A percentile compares a stretch with the other conserved stretches of the same genome.
Conservation (phyloP, 2,888 invertebrate genomes). For the Thecocarcelia acutangulata region DNA sequence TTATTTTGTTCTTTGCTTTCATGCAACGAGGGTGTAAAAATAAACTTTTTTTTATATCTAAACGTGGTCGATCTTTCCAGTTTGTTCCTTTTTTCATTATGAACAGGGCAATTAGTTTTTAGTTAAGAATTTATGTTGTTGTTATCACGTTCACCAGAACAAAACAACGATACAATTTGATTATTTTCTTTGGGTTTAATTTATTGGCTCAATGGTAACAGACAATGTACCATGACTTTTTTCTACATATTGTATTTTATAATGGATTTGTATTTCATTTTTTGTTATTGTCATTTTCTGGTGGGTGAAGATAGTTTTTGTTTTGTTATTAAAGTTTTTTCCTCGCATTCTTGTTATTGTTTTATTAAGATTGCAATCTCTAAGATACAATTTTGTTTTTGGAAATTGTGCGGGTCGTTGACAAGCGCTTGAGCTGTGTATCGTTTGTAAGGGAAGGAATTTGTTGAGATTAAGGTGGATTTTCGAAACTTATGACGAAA, state of each 20-base stretch:
- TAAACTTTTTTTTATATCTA: conserved; percentile 17
- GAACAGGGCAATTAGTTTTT: conserved; percentile 33
- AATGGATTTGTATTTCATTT: conserved; percentile 7
- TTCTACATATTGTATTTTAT: background rate
- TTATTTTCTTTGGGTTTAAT: conserved; percentile 57
- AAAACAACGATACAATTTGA: conserved; percentile 17
- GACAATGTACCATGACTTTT: conserved; percentile 60
- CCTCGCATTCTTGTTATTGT: background rate
- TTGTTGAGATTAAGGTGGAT: background rate
- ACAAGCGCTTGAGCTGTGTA: background rate
- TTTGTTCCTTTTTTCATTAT: background rate
- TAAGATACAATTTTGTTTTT: background rate
- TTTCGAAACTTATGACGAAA: background rate
- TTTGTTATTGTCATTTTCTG: conserved; percentile 21
- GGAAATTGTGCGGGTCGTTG: conserved; percentile 26
- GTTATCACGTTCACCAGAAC: conserved; percentile 27
- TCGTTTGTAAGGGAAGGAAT: conserved; percentile 6
- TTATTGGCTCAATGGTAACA: conserved; percentile 64
- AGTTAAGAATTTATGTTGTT: conserved; percentile 19
- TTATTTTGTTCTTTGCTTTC: background rate
- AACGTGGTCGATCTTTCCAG: conserved; percentile 3
- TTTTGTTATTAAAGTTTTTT: background rate
- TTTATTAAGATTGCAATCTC: conserved; percentile 43
- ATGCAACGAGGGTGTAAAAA: conserved; percentile 32
- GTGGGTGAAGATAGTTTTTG: conserved; percentile 48